A percentile compares a stretch with the other conserved stretches of the same genome.
These are phyloP conservation scores for Todus mexicanus DNA, from an alignment of 2,797 vertebrate species.

Conservation along the genomic window DNA sequence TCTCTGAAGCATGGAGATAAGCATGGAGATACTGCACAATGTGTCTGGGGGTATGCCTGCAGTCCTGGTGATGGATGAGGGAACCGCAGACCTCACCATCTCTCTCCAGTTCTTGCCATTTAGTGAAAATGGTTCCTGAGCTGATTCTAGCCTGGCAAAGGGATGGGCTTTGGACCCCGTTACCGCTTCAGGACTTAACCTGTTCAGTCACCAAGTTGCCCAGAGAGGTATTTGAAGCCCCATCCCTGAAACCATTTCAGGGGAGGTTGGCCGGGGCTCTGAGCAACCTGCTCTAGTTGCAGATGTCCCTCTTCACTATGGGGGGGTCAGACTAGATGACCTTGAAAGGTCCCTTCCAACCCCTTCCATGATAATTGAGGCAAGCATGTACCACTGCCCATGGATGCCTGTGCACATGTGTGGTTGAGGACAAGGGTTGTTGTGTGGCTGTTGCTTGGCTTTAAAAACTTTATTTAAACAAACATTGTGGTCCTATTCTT, in stretches of 20 bases:
- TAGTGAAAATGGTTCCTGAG: neutral
- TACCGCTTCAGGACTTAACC: neutral
- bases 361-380: neutral
- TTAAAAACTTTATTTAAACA: neutral
- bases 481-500: neutral
- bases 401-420: neutral
- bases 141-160: neutral
- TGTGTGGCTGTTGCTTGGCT: neutral
- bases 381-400: neutral
- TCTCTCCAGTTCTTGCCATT: neutral
- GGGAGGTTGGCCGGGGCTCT: too few relatives aligned
- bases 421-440: neutral
- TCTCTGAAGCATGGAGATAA: neutral
- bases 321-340: neutral
- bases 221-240: neutral
- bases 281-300: too few relatives aligned
- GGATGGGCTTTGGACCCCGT: neutral
- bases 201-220: neutral
- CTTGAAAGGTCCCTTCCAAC: neutral
- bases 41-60: neutral
- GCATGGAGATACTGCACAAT: neutral
- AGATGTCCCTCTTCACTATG: too few relatives aligned
- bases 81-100: neutral
- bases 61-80: neutral
- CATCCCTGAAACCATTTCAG: neutral